Conservation (phyloP, 2,888 invertebrate genomes). For the Cephalotes varians region DNA sequence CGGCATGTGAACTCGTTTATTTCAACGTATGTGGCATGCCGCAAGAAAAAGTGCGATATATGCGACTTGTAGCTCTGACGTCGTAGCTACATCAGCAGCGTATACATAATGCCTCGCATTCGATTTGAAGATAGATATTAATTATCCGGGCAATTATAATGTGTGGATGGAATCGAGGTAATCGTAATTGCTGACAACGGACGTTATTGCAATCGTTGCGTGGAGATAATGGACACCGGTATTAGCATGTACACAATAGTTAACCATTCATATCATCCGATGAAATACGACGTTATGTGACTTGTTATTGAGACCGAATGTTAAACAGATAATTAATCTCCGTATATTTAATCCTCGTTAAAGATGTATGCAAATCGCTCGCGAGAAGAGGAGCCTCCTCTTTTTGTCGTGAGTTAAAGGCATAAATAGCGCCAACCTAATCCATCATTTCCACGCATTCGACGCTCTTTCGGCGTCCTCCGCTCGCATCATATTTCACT, state of each 20-base stretch:
- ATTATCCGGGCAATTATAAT: constrained; percentile 5
- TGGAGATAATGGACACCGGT: constrained; percentile 27
- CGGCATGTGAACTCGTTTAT: constrained; percentile 34
- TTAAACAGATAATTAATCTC: not conserved
- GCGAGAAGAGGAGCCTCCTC: too few species aligned
- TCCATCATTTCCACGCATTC: constrained; percentile 42
- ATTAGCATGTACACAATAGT: constrained; percentile 31
- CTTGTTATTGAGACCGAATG: not conserved
- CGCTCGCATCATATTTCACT: constrained; percentile 42
- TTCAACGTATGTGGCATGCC: constrained; percentile 8
- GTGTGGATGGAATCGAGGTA: constrained; percentile 9
- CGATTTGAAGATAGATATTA: constrained; percentile 43
- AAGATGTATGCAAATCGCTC: not conserved
- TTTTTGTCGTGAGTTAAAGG: constrained; percentile 10
- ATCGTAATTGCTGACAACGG: constrained; percentile 35
- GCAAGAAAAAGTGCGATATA: constrained; percentile 14
- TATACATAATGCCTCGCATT: constrained; percentile 8
- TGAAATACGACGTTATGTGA: not conserved
- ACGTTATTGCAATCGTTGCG: constrained; percentile 16
- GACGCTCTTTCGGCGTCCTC: not conserved
- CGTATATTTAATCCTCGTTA: not conserved
- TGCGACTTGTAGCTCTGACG: constrained; percentile 10
- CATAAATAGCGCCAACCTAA: constrained; percentile 19
- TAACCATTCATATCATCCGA: not conserved
- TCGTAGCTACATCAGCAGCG: not conserved